Percentiles rank a stretch among this genome's conserved stretches.
Evolutionary conservation across 2,113 vertebrate species (phyloP).

Genomic region (Ellobius talpinus): DNA sequence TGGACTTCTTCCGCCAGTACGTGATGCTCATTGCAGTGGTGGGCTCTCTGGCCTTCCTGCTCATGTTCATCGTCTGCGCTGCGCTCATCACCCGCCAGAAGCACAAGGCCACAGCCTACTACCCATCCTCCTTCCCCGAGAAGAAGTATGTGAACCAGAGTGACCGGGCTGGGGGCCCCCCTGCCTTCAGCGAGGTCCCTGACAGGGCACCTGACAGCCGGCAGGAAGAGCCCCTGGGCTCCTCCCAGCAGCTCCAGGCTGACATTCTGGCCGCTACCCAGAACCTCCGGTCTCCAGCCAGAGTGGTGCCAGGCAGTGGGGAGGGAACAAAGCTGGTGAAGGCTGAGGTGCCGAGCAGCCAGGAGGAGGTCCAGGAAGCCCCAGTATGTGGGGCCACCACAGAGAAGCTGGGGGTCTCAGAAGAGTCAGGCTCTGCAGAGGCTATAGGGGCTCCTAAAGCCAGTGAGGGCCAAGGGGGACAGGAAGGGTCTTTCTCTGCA

Average conservation of each 20-base stretch:
- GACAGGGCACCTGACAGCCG: slow-evolving; percentile 81
- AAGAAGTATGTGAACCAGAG: slow-evolving; percentile 91
- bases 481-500: neutral
- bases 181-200: slow-evolving; percentile 87
- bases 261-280: slow-evolving; percentile 91
- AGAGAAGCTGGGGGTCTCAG: rapidly evolving
- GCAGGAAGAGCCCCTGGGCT: slow-evolving; percentile 85
- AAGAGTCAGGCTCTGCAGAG: neutral
- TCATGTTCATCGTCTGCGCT: slow-evolving; percentile 95
- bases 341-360: rapidly evolving
- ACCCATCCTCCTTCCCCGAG: slow-evolving; percentile 92
- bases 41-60: slow-evolving; percentile 92
- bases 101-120: slow-evolving; percentile 95
- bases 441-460: neutral
- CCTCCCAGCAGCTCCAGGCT: slow-evolving; percentile 89
- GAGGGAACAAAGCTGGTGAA: slow-evolving; percentile 70
- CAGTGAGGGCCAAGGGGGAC: neutral
- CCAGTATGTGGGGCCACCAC: rapidly evolving
- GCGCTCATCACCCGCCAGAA: slow-evolving; percentile 94
- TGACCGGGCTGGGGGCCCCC: slow-evolving; percentile 84
- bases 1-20: slow-evolving; percentile 94
- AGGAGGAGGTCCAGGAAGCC: neutral
- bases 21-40: slow-evolving; percentile 94
- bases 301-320: slow-evolving; percentile 83
- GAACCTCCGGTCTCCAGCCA: slow-evolving; percentile 90